Evolutionary conservation across 2,888 invertebrate genomes (phyloP), one percentile per base, ranked within the genome.

Genomic region (Homarus gammarus): DNA sequence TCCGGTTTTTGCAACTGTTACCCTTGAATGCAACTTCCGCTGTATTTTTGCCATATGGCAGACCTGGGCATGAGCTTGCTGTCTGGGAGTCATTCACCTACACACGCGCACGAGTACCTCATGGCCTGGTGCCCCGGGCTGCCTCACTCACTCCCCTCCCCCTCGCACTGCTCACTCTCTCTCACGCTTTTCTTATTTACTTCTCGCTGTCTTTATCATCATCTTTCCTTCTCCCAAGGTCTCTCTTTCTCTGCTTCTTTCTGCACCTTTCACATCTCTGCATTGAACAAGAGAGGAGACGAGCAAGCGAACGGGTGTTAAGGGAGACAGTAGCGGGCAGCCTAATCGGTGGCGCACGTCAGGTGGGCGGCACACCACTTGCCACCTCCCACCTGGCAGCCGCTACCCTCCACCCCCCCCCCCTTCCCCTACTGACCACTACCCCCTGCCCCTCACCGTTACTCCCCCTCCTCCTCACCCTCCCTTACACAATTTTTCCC

Each of bases 291-390:
- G 56, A 56, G 18, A 18, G 56, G 2, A 18, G 2, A 18, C 56
- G 56, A 18, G 56, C 18, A 18, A 56, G 56, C 18, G 15, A 18
- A 18, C 10, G 56, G 18, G 56, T 8, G 56, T 12, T 33, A 38
- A 31, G 33, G 78, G 36, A 56, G 78, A 78, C 78, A 51, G 78
- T 78, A 78, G 78, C 78, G 44, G 18, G 49, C 51, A 78, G 36
- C 78, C 78, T 78, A 78, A 78, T 78, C 49, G 77, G 31, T 2
- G 12, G 56, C 18, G 51, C 31, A 36, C 78, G 78, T 78, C 78
- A 78, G 78, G 78, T 78, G 78, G 78, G 78, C 78, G 27, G 56
- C 78, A 78, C 78, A 51, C 8, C 78, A 78, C 78, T 78, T 78
- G 51, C 78, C 78, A 31, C 79, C 61, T 79, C 61, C 72, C 72